Percentiles rank a stretch among this genome's conserved stretches.
Conservation (phyloP, 1,140 invertebrate genomes). For the Drosophila erecta region DNA sequence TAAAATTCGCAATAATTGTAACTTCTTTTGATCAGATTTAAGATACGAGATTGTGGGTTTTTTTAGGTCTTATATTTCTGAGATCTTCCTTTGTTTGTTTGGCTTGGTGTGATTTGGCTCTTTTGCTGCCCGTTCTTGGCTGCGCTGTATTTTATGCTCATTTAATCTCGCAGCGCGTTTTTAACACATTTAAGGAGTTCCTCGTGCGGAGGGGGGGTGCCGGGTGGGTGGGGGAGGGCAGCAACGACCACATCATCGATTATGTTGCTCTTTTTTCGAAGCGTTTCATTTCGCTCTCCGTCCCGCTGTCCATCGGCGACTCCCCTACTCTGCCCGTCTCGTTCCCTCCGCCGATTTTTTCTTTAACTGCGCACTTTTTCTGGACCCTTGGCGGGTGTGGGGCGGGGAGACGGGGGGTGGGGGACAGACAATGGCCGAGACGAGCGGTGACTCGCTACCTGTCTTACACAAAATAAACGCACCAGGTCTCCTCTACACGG, state of each 20-base stretch:
- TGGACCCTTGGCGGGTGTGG: conserved; percentile 11
- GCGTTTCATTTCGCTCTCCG: conserved; percentile 40
- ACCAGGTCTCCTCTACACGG: conserved; percentile 34
- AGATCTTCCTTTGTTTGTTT: not conserved
- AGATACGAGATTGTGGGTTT: not conserved
- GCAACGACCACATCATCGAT: conserved; percentile 72
- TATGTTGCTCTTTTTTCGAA: conserved; percentile 74
- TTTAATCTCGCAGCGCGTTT: conserved; percentile 79
- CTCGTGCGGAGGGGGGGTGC: not conserved
- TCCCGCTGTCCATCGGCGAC: conserved; percentile 23
- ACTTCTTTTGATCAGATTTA: not conserved
- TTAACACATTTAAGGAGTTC: conserved; percentile 73
- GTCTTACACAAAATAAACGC: conserved; percentile 82
- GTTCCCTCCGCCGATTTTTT: conserved; percentile 38
- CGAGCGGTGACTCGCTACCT: conserved; percentile 68
- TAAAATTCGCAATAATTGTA: not conserved
- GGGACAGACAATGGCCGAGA: conserved; percentile 57
- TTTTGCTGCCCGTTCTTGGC: conserved; percentile 10
- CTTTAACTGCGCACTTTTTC: conserved; percentile 78
- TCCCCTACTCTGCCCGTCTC: conserved; percentile 35
- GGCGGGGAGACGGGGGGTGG: not conserved
- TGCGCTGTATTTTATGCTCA: conserved; percentile 75
- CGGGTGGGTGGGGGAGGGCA: conserved; percentile 7
- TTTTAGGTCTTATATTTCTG: conserved; percentile 4
- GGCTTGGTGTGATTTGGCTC: conserved; percentile 20